Base-by-base conservation (phyloP, 2,888 invertebrate species). In the Sthenelais limicola region DNA sequence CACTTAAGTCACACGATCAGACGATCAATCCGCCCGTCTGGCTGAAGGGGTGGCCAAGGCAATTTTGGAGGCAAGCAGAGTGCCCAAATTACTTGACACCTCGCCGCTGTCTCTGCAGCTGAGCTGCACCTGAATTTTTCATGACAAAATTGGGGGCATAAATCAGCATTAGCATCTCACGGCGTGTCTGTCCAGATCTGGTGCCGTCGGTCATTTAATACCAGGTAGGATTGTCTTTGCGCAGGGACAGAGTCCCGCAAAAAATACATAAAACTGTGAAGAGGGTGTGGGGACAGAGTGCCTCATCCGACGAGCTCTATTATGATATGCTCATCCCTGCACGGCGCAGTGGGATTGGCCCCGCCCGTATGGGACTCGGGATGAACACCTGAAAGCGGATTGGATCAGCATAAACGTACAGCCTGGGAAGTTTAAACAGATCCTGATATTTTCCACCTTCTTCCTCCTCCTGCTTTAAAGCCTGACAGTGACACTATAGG, bases 71-170 rank as follows among this genome's bases (percentile, higher is more conserved):
- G 35, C 28, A 66, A 43, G 51, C 72, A 72, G 66, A 28, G 47
- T 30, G 12, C 33, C 68, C 52, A 81, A 80, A 81, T 81, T 78
- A 76, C 77, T 78, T 81, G 76, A 79, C 81, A 81, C 81, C 79
- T 79, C 68, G 12, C 21, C 26, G 32, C 72, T 73, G 69, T 62
- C 51, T 47, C 54, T 58, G 71, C 81, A 80, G 78, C 80, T 81
- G 80, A 72, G 80, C 72, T 52, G 54, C 71, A 56, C 70, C 70
- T 70, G 70, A 70, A 70, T 70, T 56, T 70, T 70, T 70, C 70
- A 70, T 70, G 70, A 47, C 56, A 35, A 35, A 56, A 70, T 70
- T 70, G 70, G 52, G 26, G 4, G 47, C 54, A 70, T 70, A 70
- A 70, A 70, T 70, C 70, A 70, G 70, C 48, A 70, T 70, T 70